Base-by-base conservation (phyloP, 2,797 vertebrate species). In the Epinephelus awoara region DNA sequence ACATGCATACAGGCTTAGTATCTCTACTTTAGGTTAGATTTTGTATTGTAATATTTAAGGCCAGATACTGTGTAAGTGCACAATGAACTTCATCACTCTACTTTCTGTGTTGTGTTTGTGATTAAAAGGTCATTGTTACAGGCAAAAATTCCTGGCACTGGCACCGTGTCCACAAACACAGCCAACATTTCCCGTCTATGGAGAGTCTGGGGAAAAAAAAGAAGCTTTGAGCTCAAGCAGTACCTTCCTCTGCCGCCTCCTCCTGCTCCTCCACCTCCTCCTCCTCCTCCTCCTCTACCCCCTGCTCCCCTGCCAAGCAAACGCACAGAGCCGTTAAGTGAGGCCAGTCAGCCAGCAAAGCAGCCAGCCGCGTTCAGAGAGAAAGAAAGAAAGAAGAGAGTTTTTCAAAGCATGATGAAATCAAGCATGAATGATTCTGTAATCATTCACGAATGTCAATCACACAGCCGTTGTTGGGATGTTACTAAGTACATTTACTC, bases 221-320 rank as follows among this genome's bases (percentile, higher is more conserved):
- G 1, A 15, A 18, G 29, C 56, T 72, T 44, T 15, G 2, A 79
- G 7, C 55, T 29, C 23, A 81, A 68, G 51, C 52, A 47, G n/a
- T 93, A 95, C 94, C 95, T 94, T 95, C 90, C 57, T 87, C 85
- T 13, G 44, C 89, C 49, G 80, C 75, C 58, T 83, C 66, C 69
- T 89, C 73, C 79, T 80, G 69, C 72, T 84, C 67, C 74, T 76
- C 75, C 67, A 56, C 38, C 61, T 71, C 47, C 38, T 78, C 78
- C 61, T 72, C 52, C 66, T 19, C 76, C 72, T 84, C 87, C 76
- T 89, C 84, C 68, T 86, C 86, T 81, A 82, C 69, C 57, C 42
- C 84, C 50, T 84, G 73, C 75, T 90, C 90, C 49, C 54, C 93
- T 90, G 89, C 80, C 79, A 46, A 76, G 82, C 82, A 81, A 84